These are phyloP conservation scores for Zeugodacus cucurbitae DNA, from an alignment of 1,140 invertebrate species.

Conservation along the genomic window DNA sequence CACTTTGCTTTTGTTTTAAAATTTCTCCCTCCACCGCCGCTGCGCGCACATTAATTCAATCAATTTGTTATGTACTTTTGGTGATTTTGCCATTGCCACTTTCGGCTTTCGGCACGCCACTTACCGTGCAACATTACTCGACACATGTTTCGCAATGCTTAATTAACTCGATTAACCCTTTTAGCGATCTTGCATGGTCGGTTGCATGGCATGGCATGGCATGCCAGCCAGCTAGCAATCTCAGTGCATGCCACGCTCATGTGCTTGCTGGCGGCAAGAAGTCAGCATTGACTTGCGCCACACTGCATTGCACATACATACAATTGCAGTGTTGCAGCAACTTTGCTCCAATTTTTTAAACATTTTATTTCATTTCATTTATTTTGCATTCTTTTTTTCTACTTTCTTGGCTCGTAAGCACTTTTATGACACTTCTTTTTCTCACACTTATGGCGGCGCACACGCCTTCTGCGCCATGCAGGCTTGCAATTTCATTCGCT, in stretches of 20 bases:
- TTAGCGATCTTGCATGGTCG: neutral
- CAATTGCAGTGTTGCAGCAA: neutral
- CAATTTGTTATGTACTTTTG: conserved; percentile 29
- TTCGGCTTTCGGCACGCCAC: conserved; percentile 10
- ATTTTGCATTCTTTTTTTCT: neutral
- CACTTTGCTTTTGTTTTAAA: neutral
- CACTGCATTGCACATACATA: neutral
- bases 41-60: neutral
- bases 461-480: neutral
- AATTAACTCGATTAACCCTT: conserved; percentile 38
- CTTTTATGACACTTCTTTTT: conserved; percentile 9
- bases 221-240: neutral
- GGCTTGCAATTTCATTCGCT: neutral
- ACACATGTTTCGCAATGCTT: conserved; percentile 36
- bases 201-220: no score
- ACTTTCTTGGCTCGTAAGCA: neutral
- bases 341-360: neutral
- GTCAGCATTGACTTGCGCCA: conserved; percentile 22
- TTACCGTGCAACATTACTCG: neutral
- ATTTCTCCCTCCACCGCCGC: neutral
- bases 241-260: neutral
- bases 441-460: neutral
- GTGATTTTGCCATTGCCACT: conserved; percentile 15
- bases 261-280: neutral
- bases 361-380: neutral